These are phyloP conservation scores for Irena cyanogastra DNA, from an alignment of 2,113 vertebrate species.

Conservation along the genomic window DNA sequence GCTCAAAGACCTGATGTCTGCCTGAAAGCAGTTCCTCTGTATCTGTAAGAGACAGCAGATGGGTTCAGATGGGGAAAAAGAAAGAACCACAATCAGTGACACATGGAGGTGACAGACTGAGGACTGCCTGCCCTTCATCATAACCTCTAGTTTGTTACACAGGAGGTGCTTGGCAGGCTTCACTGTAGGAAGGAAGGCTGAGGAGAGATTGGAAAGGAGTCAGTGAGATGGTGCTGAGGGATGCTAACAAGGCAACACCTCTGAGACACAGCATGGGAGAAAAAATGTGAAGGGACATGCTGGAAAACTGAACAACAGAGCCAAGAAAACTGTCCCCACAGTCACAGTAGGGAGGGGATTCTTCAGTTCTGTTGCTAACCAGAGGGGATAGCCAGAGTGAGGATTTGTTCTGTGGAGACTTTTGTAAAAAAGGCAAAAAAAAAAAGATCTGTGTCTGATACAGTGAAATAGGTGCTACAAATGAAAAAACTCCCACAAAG, in stretches of 20 bases:
- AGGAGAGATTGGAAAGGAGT: not conserved
- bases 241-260: not conserved
- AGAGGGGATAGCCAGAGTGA: not conserved
- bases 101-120: slow-evolving; percentile 12
- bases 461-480: not conserved
- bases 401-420: not conserved
- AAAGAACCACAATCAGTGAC: not conserved
- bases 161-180: not conserved
- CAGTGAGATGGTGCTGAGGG: not conserved
- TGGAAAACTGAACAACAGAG: not conserved
- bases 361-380: not conserved
- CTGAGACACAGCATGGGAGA: not conserved
- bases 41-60: not conserved
- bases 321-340: not conserved
- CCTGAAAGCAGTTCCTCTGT: not conserved
- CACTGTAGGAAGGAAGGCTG: not conserved
- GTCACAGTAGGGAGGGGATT: not conserved
- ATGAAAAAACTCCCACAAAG: not conserved
- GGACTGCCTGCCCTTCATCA: not conserved
- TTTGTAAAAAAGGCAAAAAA: not conserved
- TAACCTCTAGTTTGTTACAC: not conserved
- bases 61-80: not conserved
- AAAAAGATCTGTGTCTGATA: not conserved
- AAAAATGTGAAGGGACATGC: not conserved
- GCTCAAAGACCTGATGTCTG: not conserved